Base-by-base conservation (phyloP, 2,888 invertebrate genomes). In the Euzetes globulus region DNA sequence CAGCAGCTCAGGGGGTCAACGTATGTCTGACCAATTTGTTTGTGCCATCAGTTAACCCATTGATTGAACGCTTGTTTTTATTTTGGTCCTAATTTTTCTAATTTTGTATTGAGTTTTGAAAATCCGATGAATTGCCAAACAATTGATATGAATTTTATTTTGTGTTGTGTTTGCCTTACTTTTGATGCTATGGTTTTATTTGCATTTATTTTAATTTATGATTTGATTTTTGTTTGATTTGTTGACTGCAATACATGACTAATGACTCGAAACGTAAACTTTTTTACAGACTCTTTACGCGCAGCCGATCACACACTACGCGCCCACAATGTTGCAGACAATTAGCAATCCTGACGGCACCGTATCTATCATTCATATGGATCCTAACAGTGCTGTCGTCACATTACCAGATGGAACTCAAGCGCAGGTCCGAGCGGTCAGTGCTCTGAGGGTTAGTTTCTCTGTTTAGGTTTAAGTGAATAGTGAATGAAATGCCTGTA, bases 271-370 rank as follows among this genome's bases (percentile, higher is more conserved):
- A 55, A 55, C 19, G 13, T 55, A 22, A 55, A 22, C n/a, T 9
- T 22, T 33, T 13, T 72, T 75, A 9, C 52, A 78, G 77, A 75
- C 78, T 58, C 52, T 78, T 33, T 78, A 78, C 72, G 77, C 78
- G 74, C 78, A 78, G 77, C 74, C 74, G 37, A 68, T 74, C n/a
- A 72, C 78, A 27, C 77, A 77, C 73, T 93, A 91, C 84, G 88
- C 91, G 75, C 92, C 94, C 77, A 90, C 94, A 9, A 91, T 96
- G 80, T 87, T 96, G 75, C 96, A 96, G 83, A 94, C 94, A 9
- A 94, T 96, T 83, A 94, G 92, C 80, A 96, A 96, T 85, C 92
- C 95, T 0, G 96, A 97, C 86, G 96, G 96, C 77, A 91, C 94
- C 13, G 92, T 97, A 77, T 95, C 95, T 77, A 90, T 97, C 78